A percentile compares a stretch with the other conserved stretches of the same genome.
phyloP scores from a whole-genome alignment of 1,140 invertebrate genomes.

The Antheraea pernyi region DNA sequence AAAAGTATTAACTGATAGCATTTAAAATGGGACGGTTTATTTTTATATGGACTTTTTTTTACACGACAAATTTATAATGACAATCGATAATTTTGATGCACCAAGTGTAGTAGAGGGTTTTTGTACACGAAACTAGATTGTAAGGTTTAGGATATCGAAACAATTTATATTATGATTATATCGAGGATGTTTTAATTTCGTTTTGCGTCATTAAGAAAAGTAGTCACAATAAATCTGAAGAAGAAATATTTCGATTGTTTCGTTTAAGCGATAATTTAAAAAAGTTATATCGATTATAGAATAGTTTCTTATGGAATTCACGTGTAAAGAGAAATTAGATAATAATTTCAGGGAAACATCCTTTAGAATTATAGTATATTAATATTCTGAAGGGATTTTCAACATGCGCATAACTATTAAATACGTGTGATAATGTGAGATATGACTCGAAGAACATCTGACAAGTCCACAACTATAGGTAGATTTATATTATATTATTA shows the following conservation, averaged over 20 bases:
- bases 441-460: constrained; percentile 27
- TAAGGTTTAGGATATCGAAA: constrained; percentile 35
- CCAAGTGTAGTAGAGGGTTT: constrained; percentile 40
- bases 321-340: no score
- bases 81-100: constrained; percentile 34
- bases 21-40: constrained; percentile 51
- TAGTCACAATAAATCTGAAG: no score
- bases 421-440: constrained; percentile 51
- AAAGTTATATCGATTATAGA: no score
- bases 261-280: no score
- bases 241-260: no score
- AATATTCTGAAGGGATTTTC: not conserved
- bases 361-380: not conserved
- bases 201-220: no score
- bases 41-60: constrained; percentile 59
- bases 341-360: not conserved
- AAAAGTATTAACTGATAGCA: constrained; percentile 39
- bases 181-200: constrained; percentile 30
- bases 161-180: no score
- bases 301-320: no score
- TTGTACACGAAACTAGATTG: constrained; percentile 43
- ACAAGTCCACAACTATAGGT: no score
- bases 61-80: constrained; percentile 20
- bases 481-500: no score
- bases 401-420: constrained; percentile 25